A percentile compares a stretch with the other conserved stretches of the same genome.
Evolutionary conservation across 2,113 vertebrate species (phyloP).

Genomic region (Brienomyrus brachyistius): DNA sequence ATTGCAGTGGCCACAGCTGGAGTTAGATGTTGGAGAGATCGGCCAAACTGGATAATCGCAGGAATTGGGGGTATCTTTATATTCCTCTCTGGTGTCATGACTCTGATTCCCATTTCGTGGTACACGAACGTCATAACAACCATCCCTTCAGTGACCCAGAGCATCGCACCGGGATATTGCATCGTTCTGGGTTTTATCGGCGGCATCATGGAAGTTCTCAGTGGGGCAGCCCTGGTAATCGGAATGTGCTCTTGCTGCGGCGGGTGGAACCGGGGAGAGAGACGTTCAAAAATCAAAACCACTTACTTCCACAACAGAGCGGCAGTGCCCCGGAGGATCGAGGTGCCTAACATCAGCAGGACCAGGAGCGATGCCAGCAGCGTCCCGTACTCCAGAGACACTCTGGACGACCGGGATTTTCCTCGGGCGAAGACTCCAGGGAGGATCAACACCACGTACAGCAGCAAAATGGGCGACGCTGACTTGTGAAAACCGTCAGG

Average conservation of each 20-base stretch:
- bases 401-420: constrained; percentile 54
- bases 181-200: constrained; percentile 85
- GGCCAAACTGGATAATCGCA: constrained; percentile 58
- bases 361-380: constrained; percentile 44
- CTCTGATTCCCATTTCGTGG: constrained; percentile 78
- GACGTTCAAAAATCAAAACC: constrained; percentile 11
- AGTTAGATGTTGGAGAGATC: constrained; percentile 76
- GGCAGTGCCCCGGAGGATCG: constrained; percentile 26
- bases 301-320: constrained; percentile 13
- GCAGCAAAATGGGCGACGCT: constrained; percentile 48
- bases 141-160: constrained; percentile 24
- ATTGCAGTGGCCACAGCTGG: constrained; percentile 70
- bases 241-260: constrained; percentile 62
- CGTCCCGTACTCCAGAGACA: constrained; percentile 46
- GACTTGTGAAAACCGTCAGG: constrained; percentile 47
- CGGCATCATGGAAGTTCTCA: constrained; percentile 74
- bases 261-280: constrained; percentile 55
- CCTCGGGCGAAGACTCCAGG: constrained; percentile 48
- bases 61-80: constrained; percentile 69
- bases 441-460: constrained; percentile 34
- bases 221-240: constrained; percentile 66
- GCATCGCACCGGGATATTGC: constrained; percentile 63
- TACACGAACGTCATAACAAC: constrained; percentile 63
- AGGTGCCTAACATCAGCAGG: constrained; percentile 41
- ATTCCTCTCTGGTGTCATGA: constrained; percentile 67